Percentiles rank a stretch among this genome's conserved stretches.
phyloP scores from a whole-genome alignment of 37 sponge, comb jelly and placozoan genomes.

The Geodia barretti region DNA sequence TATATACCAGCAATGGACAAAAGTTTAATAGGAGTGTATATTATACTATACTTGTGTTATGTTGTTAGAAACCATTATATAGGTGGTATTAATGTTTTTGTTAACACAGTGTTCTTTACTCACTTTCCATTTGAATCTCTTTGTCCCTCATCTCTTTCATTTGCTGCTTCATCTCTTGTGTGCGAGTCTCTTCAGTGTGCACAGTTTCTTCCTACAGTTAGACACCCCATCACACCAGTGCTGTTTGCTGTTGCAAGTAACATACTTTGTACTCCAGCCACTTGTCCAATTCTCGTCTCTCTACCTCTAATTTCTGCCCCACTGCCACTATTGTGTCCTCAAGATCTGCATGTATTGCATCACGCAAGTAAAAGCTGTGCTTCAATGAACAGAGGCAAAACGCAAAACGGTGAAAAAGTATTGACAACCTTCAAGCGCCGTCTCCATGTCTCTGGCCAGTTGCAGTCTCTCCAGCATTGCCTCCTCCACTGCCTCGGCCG shows the following conservation, averaged over 20 bases:
- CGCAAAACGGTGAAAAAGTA: too few species aligned
- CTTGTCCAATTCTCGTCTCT: neutral
- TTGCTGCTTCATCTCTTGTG: constrained; percentile 36
- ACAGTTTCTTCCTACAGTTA: constrained; percentile 33
- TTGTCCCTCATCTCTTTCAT: constrained; percentile 33
- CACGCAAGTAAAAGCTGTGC: too few species aligned
- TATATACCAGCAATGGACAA: too few species aligned
- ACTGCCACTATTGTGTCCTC: neutral
- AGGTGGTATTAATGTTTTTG: too few species aligned
- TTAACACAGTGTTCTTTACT: too few species aligned
- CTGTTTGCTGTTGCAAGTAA: too few species aligned
- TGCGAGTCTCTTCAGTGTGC: constrained; percentile 14
- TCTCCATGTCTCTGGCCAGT: neutral
- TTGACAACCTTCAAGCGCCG: constrained; percentile 64
- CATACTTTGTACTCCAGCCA: constrained; percentile 20
- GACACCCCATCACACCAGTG: neutral
- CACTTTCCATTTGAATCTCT: constrained; percentile 38
- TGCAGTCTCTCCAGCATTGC: constrained; percentile 38
- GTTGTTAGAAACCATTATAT: too few species aligned
- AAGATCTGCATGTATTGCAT: neutral
- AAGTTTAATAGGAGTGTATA: too few species aligned
- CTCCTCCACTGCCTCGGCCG: constrained; percentile 46
- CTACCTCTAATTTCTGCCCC: neutral
- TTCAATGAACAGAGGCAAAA: too few species aligned
- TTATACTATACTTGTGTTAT: too few species aligned